Evolutionary conservation across 2,888 invertebrate species (phyloP).

Genomic region (Eulithis testata): DNA sequence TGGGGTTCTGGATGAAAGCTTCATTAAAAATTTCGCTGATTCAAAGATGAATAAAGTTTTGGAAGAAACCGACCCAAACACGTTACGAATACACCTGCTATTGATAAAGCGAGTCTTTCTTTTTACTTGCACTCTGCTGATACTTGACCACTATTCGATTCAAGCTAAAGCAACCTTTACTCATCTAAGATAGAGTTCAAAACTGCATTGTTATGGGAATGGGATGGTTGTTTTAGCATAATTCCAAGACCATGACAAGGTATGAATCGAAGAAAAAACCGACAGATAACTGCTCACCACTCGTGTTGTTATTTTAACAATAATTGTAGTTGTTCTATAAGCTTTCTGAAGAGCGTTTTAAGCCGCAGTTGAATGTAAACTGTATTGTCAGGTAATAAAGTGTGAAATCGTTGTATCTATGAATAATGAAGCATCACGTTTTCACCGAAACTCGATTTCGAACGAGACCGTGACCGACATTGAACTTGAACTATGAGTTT

Average conservation of each 20-base stretch:
- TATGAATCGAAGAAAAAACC: conserved; percentile 35
- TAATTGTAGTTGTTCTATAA: conserved; percentile 33
- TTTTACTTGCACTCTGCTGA: conserved; percentile 27
- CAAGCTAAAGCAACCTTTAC: conserved; percentile 24
- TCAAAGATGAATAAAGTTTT: conserved; percentile 8
- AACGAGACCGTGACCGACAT: conserved; percentile 50
- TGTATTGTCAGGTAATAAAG: conserved; percentile 21
- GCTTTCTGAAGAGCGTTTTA: conserved; percentile 19
- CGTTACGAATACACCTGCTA: conserved; percentile 32
- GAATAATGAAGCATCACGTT: conserved; percentile 29
- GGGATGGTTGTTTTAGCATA: conserved; percentile 22
- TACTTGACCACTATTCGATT: neutral
- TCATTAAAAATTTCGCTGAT: neutral
- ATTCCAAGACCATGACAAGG: conserved; percentile 35
- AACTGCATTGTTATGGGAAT: neutral
- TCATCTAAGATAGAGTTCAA: neutral
- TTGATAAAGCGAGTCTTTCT: conserved; percentile 38
- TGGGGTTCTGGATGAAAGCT: too few relatives aligned
- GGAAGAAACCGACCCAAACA: conserved; percentile 11
- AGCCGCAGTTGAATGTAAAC: conserved; percentile 14
- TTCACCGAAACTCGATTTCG: conserved; percentile 42
- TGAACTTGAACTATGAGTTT: conserved; percentile 47
- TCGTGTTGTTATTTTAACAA: conserved; percentile 34
- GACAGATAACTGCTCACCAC: conserved; percentile 29
- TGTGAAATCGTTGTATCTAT: conserved; percentile 23